phyloP scores from a whole-genome alignment of 1,140 invertebrate genomes.

The Macrocentrus cingulum region DNA sequence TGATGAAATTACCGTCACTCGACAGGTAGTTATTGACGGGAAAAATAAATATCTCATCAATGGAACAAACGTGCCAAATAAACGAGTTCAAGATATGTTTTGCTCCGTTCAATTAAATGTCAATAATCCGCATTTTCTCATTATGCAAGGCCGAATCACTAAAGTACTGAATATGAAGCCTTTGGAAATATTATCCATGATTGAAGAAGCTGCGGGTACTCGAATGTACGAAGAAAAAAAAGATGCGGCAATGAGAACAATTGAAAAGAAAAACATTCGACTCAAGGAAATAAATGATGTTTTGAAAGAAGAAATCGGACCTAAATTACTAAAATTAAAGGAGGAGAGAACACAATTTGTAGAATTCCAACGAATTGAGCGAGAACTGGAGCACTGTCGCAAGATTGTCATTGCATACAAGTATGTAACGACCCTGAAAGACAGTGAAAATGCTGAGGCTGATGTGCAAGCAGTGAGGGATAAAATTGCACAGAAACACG shows the following conservation, averaged over 20 bases:
- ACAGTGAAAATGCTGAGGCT: slow-evolving; percentile 59
- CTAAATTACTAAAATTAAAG: slow-evolving; percentile 83
- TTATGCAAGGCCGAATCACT: slow-evolving; percentile 99
- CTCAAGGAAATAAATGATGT: slow-evolving; percentile 85
- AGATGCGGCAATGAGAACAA: slow-evolving; percentile 81
- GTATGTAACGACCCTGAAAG: slow-evolving; percentile 63
- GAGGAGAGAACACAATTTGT: slow-evolving; percentile 83
- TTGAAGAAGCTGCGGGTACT: slow-evolving; percentile 99
- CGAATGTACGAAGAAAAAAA: slow-evolving; percentile 96
- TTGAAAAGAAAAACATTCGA: slow-evolving; percentile 93
- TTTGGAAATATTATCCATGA: slow-evolving; percentile 95
- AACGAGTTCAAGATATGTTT: slow-evolving; percentile 91
- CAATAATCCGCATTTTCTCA: slow-evolving; percentile 99
- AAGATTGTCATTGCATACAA: slow-evolving; percentile 78
- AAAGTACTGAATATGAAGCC: slow-evolving; percentile 99
- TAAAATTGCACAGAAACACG: slow-evolving; percentile 60
- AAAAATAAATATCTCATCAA: slow-evolving; percentile 96
- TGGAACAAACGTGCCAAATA: slow-evolving; percentile 86
- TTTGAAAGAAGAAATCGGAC: slow-evolving; percentile 84
- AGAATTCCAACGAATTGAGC: slow-evolving; percentile 84
- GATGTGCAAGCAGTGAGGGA: slow-evolving; percentile 60
- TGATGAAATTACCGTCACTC: slow-evolving; percentile 89
- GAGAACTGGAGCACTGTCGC: slow-evolving; percentile 84
- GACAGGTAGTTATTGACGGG: slow-evolving; percentile 80
- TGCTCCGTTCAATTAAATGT: slow-evolving; percentile 96